Evolutionary conservation across 2,888 invertebrate genomes (phyloP).

Genomic region (Pycnomerus fuliginosus): DNA sequence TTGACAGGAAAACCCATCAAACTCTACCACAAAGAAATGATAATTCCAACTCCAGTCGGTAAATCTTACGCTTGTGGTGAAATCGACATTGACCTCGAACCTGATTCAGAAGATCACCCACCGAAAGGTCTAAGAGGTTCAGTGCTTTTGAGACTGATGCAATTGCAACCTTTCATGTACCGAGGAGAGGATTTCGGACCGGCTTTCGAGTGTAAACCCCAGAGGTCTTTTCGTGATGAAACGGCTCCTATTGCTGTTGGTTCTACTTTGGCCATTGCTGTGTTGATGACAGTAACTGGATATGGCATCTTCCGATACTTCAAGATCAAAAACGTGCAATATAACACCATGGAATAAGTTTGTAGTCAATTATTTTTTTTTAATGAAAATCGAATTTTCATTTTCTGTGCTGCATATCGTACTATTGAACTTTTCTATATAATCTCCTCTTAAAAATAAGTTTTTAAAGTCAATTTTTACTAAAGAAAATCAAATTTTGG

Average conservation of each 20-base stretch:
- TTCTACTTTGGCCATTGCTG: slow-evolving; percentile 78
- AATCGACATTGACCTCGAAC: slow-evolving; percentile 62
- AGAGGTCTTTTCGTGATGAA: slow-evolving; percentile 67
- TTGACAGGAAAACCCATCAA: slow-evolving; percentile 43
- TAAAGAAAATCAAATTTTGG: no score
- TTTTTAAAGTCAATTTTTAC: no score
- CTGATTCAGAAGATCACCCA: slow-evolving; percentile 48
- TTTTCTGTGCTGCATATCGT: no score
- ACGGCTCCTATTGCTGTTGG: slow-evolving; percentile 83
- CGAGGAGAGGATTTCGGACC: slow-evolving; percentile 72
- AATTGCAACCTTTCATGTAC: slow-evolving; percentile 85
- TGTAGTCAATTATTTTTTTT: not conserved
- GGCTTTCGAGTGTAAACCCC: slow-evolving; percentile 65
- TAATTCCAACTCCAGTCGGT: slow-evolving; percentile 85
- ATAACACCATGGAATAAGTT: slow-evolving; percentile 83
- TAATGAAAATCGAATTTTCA: not conserved
- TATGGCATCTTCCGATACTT: slow-evolving; percentile 85
- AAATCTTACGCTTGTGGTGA: slow-evolving; percentile 80
- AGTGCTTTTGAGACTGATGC: slow-evolving; percentile 43
- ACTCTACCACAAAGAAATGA: slow-evolving; percentile 57
- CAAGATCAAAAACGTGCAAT: slow-evolving; percentile 87
- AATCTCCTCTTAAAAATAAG: no score
- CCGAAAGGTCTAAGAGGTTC: slow-evolving; percentile 46
- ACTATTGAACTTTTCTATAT: no score
- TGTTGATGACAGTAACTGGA: slow-evolving; percentile 76